Percentiles rank a stretch among this genome's conserved stretches.
Conservation (phyloP, 2,888 invertebrate species). For the Electrophaes corylata region DNA sequence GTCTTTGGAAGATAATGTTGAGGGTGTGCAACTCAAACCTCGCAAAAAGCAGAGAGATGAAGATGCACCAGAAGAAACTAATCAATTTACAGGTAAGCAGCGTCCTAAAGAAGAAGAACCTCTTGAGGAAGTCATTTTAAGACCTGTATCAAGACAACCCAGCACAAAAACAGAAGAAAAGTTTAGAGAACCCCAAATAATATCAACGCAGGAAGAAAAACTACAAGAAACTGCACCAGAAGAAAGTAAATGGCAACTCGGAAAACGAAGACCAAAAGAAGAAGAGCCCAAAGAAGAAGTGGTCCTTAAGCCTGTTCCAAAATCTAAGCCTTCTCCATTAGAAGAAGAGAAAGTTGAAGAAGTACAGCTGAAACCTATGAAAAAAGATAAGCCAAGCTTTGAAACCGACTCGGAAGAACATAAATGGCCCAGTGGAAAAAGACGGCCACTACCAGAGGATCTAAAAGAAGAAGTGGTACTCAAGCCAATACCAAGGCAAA, state of each 20-base stretch:
- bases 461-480: slow-evolving; percentile 7
- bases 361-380: slow-evolving; percentile 3
- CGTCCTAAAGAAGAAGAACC: slow-evolving; percentile 9
- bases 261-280: slow-evolving; percentile 7
- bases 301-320: slow-evolving; percentile 1
- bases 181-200: slow-evolving; percentile 59
- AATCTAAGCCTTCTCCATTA: background rate
- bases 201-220: slow-evolving; percentile 51
- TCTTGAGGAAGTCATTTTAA: slow-evolving; percentile 45
- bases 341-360: slow-evolving; percentile 3
- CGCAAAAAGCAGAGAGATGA: slow-evolving; percentile 39
- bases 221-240: slow-evolving; percentile 48
- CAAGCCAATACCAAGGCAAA: background rate
- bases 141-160: slow-evolving; percentile 44
- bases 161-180: slow-evolving; percentile 54
- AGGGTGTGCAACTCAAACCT: slow-evolving; percentile 60
- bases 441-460: slow-evolving; percentile 7
- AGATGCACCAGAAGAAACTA: slow-evolving; percentile 50
- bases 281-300: slow-evolving; percentile 52
- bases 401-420: background rate
- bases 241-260: slow-evolving; percentile 58
- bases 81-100: slow-evolving; percentile 9
- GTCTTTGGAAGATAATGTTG: slow-evolving; percentile 51
- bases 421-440: slow-evolving; percentile 11
- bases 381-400: background rate